phyloP scores from a whole-genome alignment of 2,113 vertebrate species.

The Triplophysa dalaica region DNA sequence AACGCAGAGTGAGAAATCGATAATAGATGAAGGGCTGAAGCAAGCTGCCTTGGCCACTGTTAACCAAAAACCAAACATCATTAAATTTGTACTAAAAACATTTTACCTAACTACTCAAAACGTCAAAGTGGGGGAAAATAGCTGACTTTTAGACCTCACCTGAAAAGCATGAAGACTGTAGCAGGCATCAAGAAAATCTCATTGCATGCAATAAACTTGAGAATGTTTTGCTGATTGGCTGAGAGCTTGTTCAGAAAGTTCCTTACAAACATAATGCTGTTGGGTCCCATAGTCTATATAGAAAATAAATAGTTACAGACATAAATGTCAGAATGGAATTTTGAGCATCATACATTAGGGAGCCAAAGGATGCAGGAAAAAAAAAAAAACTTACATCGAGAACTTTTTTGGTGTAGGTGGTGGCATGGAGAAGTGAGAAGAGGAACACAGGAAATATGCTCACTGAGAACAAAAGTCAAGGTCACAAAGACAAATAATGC shows the following conservation, averaged over 20 bases:
- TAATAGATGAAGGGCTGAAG: slow-evolving; percentile 98
- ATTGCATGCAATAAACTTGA: slow-evolving; percentile 98
- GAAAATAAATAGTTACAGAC: slow-evolving; percentile 47
- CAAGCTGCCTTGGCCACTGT: slow-evolving; percentile 93
- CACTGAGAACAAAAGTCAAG: slow-evolving; percentile 86
- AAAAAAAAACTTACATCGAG: slow-evolving; percentile 87
- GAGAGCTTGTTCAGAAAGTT: slow-evolving; percentile 89
- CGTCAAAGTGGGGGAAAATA: no score
- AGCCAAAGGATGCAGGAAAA: background rate
- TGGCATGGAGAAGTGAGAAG: slow-evolving; percentile 97
- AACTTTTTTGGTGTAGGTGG: slow-evolving; percentile 94
- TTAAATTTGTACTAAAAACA: background rate
- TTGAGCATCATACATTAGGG: background rate
- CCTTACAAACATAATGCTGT: slow-evolving; percentile 86
- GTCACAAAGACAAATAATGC: slow-evolving; percentile 34
- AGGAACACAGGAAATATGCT: slow-evolving; percentile 97
- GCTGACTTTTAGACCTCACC: slow-evolving; percentile 69
- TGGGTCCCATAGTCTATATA: slow-evolving; percentile 86
- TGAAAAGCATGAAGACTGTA: slow-evolving; percentile 97
- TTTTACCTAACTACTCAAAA: background rate
- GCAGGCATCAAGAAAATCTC: slow-evolving; percentile 99
- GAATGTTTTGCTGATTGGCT: slow-evolving; percentile 95
- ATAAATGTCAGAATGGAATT: background rate
- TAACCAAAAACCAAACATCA: slow-evolving; percentile 52
- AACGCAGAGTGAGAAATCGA: slow-evolving; percentile 93